These are phyloP conservation scores for Rhabdomys pumilio DNA, from an alignment of 2,797 vertebrate species.

Conservation along the genomic window DNA sequence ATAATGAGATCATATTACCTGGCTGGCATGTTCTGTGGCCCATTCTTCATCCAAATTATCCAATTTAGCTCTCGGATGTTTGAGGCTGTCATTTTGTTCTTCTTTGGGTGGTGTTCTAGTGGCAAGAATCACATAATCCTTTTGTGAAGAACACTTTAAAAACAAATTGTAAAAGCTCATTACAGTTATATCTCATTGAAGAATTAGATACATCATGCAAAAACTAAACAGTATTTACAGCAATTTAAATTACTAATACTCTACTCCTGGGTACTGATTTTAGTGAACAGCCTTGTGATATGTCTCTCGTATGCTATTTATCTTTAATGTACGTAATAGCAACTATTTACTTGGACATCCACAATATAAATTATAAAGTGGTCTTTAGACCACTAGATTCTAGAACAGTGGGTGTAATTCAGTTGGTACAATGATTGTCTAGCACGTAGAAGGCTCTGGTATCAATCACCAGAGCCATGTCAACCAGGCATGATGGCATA, in stretches of 20 bases:
- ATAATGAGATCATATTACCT: slow-evolving; percentile 89
- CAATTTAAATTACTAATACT: neutral
- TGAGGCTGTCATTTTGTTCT: slow-evolving; percentile 76
- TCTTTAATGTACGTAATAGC: slow-evolving; percentile 25
- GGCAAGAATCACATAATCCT: slow-evolving; percentile 94
- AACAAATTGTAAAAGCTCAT: slow-evolving; percentile 59
- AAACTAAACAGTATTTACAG: slow-evolving; percentile 40
- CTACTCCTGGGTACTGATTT: neutral
- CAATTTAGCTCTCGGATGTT: slow-evolving; percentile 77
- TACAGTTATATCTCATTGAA: slow-evolving; percentile 47
- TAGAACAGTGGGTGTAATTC: neutral
- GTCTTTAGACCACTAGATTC: neutral
- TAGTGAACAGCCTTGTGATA: neutral
- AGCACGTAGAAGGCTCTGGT: neutral
- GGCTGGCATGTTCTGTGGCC: slow-evolving; percentile 94
- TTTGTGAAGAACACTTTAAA: slow-evolving; percentile 93
- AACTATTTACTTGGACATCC: neutral
- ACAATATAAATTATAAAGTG: neutral
- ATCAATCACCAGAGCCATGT: too few species aligned
- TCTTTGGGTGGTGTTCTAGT: slow-evolving; percentile 92
- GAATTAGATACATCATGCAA: neutral
- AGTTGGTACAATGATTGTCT: neutral
- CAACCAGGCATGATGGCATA: too few species aligned
- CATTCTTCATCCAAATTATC: slow-evolving; percentile 94
- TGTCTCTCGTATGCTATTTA: neutral